Percentiles rank a stretch among this genome's conserved stretches.
Conservation (phyloP, 2,113 vertebrate genomes). For the human (Homo sapiens) region GRCh38 chrX:148200501-148201000, state of each 20-base stretch:
- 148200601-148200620: neutral
- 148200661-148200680: neutral
- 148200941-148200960: neutral
- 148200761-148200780: neutral
- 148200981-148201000: neutral
- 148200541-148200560: neutral
- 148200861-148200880: slow-evolving; percentile 1
- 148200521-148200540: too few species aligned
- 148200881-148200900: slow-evolving; percentile 16
- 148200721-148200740: neutral
- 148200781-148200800: neutral
- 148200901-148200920: neutral
- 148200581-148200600: neutral
- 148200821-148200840: neutral
- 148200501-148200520: too few species aligned
- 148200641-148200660: neutral
- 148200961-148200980: neutral
- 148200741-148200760: neutral
- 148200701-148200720: neutral
- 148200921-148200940: neutral
- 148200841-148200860: neutral
- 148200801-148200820: neutral
- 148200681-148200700: neutral
- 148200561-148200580: neutral
- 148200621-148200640: neutral